Evolutionary conservation across 2,888 invertebrate species (phyloP).

Genomic region (Lomographa bimaculata): DNA sequence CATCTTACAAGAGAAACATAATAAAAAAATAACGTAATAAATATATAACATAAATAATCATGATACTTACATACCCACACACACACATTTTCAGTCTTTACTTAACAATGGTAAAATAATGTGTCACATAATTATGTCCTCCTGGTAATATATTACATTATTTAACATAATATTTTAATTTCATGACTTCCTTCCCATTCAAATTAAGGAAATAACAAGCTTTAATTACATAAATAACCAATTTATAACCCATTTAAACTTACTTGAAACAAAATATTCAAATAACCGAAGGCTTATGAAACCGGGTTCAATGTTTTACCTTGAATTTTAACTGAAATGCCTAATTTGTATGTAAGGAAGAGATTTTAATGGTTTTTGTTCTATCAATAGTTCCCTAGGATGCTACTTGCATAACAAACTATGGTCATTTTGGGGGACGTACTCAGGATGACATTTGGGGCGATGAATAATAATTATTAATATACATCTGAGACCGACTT

Average conservation of each 20-base stretch:
- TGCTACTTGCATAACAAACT: slow-evolving; percentile 49
- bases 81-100: too few species aligned
- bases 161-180: too few species aligned
- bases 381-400: slow-evolving; percentile 37
- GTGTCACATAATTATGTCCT: too few species aligned
- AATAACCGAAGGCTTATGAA: slow-evolving; percentile 2
- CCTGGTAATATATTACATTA: too few species aligned
- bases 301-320: slow-evolving; percentile 55
- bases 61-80: too few species aligned
- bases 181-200: slow-evolving; percentile 8
- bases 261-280: background rate
- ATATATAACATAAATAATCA: too few species aligned
- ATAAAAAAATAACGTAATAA: too few species aligned
- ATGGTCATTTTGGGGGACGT: slow-evolving; percentile 39
- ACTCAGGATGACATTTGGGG: slow-evolving; percentile 17
- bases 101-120: too few species aligned
- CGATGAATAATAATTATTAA: background rate
- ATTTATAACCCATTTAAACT: too few species aligned
- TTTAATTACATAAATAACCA: slow-evolving; percentile 13
- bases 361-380: slow-evolving; percentile 47
- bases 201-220: slow-evolving; percentile 13
- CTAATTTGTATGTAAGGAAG: slow-evolving; percentile 47
- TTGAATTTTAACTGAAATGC: slow-evolving; percentile 52
- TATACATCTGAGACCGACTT: too few species aligned
- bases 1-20: too few species aligned